These are phyloP conservation scores for Pocillopora grandis DNA, from an alignment of 92 coral and sea anemone species.

Conservation along the genomic window DNA sequence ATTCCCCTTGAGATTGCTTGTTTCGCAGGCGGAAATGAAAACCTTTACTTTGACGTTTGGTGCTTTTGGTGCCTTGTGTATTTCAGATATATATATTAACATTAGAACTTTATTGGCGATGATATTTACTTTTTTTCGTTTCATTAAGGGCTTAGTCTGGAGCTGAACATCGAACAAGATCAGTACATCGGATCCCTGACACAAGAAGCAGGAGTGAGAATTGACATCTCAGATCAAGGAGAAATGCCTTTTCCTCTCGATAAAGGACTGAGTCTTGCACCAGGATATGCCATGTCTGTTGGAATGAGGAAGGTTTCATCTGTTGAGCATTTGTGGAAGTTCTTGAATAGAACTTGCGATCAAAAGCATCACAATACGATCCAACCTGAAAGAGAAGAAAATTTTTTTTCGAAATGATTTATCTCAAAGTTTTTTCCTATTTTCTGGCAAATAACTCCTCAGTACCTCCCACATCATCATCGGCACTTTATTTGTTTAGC, in stretches of 20 bases:
- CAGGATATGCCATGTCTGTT: slow-evolving; percentile 71
- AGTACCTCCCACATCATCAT: too few species aligned
- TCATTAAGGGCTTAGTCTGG: slow-evolving; percentile 61
- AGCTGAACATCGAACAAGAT: slow-evolving; percentile 64
- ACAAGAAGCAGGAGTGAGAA: slow-evolving; percentile 68
- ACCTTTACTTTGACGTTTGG: too few species aligned
- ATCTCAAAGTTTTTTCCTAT: too few species aligned
- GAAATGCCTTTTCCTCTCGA: slow-evolving; percentile 76
- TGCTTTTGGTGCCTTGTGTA: too few species aligned
- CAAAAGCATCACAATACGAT: too few species aligned
- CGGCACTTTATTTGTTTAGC: too few species aligned
- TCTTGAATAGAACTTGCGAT: not conserved
- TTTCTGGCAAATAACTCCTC: too few species aligned
- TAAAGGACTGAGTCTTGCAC: slow-evolving; percentile 71
- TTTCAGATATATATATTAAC: too few species aligned
- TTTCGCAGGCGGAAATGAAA: too few species aligned
- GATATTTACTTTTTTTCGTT: not conserved
- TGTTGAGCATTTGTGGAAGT: not conserved
- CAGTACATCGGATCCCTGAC: slow-evolving; percentile 62
- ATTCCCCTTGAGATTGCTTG: too few species aligned
- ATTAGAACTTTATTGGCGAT: not conserved
- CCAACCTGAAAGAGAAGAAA: too few species aligned
- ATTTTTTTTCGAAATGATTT: too few species aligned
- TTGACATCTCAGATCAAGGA: slow-evolving; percentile 60
- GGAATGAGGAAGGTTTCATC: slow-evolving; percentile 61